These are phyloP conservation scores for Pseudeuparius sepicola DNA, from an alignment of 2,888 invertebrate species.

Conservation along the genomic window DNA sequence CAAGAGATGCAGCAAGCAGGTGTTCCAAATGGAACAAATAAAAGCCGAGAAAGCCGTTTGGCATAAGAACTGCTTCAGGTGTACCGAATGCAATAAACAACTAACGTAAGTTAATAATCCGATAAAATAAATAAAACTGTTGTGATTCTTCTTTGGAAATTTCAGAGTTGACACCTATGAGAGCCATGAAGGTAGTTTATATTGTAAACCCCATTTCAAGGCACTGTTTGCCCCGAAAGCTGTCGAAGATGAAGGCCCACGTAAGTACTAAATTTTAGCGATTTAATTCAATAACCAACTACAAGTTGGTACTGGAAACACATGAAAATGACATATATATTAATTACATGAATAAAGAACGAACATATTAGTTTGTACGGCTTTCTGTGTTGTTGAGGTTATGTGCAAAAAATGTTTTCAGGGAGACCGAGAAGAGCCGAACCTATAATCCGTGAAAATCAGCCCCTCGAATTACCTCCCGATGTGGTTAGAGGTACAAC, in stretches of 20 bases:
- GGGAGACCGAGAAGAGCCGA: constrained; percentile 68
- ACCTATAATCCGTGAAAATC: constrained; percentile 85
- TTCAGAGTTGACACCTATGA: constrained; percentile 84
- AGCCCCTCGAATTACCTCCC: constrained; percentile 80
- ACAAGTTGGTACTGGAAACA: too few species aligned
- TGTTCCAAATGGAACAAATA: constrained; percentile 94
- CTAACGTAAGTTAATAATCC: constrained; percentile 62
- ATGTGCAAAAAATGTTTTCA: constrained; percentile 36
- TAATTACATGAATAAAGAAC: too few species aligned
- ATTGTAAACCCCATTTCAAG: constrained; percentile 90
- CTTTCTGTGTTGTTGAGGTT: too few species aligned
- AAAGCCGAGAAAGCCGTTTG: constrained; percentile 84
- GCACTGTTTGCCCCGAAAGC: constrained; percentile 86
- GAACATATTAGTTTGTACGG: too few species aligned
- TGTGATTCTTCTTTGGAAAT: constrained; percentile 17
- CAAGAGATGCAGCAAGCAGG: constrained; percentile 76
- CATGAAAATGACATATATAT: neutral
- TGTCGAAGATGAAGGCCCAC: constrained; percentile 61
- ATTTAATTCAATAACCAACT: too few species aligned
- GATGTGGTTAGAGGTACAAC: constrained; percentile 80
- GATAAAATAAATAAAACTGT: neutral
- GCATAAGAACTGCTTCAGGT: constrained; percentile 94
- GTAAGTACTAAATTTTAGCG: constrained; percentile 50
- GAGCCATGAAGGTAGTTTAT: constrained; percentile 81
- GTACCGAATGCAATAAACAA: constrained; percentile 84